A percentile compares a stretch with the other conserved stretches of the same genome.
phyloP scores from a whole-genome alignment of 2,113 vertebrate species.

The Coptodon bakossiorum region DNA sequence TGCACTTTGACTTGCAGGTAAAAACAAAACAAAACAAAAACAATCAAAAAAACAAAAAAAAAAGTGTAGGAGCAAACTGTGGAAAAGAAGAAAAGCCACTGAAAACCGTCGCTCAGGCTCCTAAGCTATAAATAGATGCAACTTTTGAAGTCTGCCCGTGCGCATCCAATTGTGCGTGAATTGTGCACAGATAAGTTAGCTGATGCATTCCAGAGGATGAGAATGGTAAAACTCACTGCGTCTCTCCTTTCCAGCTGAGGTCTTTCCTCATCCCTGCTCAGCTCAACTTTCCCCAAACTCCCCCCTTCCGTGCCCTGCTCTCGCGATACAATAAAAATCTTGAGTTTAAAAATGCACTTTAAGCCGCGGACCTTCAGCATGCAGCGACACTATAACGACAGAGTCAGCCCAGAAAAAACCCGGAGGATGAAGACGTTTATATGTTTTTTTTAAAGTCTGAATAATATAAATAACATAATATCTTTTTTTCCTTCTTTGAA shows the following conservation, averaged over 20 bases:
- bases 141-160: slow-evolving; percentile 22
- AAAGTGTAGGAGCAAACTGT: slow-evolving; percentile 23
- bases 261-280: slow-evolving; percentile 63
- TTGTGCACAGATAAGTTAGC: slow-evolving; percentile 49
- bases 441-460: not conserved
- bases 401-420: not conserved
- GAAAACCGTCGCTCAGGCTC: slow-evolving; percentile 17
- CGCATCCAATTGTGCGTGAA: slow-evolving; percentile 47
- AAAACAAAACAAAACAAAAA: not conserved
- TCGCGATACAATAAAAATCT: slow-evolving; percentile 64
- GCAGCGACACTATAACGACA: not conserved
- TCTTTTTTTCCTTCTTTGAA: not conserved
- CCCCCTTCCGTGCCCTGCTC: slow-evolving; percentile 27
- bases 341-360: slow-evolving; percentile 25
- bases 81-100: slow-evolving; percentile 16
- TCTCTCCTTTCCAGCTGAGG: slow-evolving; percentile 36
- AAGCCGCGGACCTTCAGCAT: not conserved
- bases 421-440: not conserved
- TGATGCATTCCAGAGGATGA: slow-evolving; percentile 66
- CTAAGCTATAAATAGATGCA: slow-evolving; percentile 39
- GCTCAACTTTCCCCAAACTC: slow-evolving; percentile 43
- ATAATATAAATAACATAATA: not conserved
- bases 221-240: slow-evolving; percentile 39
- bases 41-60: not conserved
- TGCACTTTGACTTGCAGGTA: slow-evolving; percentile 31